Percentiles rank a stretch among this genome's conserved stretches.
These are phyloP conservation scores for Hydropotes inermis DNA, from an alignment of 2,113 vertebrate species.

Conservation along the genomic window DNA sequence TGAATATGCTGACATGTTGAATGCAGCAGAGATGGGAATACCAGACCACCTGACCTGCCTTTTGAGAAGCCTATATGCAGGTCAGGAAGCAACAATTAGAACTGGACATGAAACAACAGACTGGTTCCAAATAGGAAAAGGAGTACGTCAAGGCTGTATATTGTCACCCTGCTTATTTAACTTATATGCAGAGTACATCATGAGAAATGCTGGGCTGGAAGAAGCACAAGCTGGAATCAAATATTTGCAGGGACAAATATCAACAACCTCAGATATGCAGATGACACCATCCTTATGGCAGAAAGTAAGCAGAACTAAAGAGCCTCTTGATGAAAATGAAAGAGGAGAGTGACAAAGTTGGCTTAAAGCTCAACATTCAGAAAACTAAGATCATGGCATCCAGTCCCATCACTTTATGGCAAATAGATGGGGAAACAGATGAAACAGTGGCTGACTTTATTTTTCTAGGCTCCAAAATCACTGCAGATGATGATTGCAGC, in stretches of 20 bases:
- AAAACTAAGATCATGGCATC: neutral
- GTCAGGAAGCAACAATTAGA: neutral
- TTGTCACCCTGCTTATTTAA: neutral
- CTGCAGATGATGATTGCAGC: neutral
- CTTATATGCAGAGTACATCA: neutral
- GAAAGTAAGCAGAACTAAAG: neutral
- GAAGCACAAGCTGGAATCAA: neutral
- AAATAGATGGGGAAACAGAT: neutral
- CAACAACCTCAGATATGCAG: neutral
- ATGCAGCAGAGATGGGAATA: no score
- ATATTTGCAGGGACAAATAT: neutral
- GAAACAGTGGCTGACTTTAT: neutral
- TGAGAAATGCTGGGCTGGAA: fast-evolving
- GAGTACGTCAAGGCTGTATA: fast-evolving
- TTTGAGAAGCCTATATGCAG: neutral
- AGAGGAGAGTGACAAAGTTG: neutral
- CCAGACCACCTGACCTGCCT: no score
- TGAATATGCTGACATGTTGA: no score
- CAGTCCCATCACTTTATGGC: fast-evolving
- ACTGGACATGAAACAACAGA: neutral
- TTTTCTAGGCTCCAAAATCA: neutral
- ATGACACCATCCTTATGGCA: neutral
- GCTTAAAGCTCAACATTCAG: neutral
- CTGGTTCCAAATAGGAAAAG: neutral
- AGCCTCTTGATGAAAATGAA: neutral